Percentiles rank a stretch among this genome's conserved stretches.
Evolutionary conservation across 1,140 invertebrate genomes (phyloP).

Genomic region (Ips nitidus): DNA sequence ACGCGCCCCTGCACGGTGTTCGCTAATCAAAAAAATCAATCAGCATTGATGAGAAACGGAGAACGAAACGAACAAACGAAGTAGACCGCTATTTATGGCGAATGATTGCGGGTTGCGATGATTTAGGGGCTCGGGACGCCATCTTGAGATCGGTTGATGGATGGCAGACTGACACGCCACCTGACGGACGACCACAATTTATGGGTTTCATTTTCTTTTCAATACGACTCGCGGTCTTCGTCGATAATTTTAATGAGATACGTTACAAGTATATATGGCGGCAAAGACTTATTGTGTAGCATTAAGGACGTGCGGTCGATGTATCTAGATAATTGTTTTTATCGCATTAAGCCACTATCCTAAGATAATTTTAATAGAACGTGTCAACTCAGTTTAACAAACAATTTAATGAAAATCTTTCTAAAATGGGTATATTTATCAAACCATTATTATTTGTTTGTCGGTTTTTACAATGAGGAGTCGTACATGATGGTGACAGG

Average conservation of each 20-base stretch:
- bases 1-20: constrained; percentile 28
- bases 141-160: constrained; percentile 46
- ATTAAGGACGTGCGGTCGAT: too few species aligned
- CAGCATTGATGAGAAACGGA: constrained; percentile 37
- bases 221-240: background rate
- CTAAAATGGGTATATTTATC: too few species aligned
- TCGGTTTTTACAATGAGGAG: too few species aligned
- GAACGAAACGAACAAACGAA: constrained; percentile 30
- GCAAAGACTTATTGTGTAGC: background rate
- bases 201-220: constrained; percentile 28
- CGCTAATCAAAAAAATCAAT: constrained; percentile 40
- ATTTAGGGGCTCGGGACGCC: constrained; percentile 46
- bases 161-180: constrained; percentile 47
- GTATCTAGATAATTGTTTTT: too few species aligned
- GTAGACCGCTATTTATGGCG: constrained; percentile 47
- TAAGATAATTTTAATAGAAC: too few species aligned
- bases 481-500: too few species aligned
- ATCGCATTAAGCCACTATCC: too few species aligned
- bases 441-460: too few species aligned
- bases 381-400: too few species aligned
- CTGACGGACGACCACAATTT: constrained; percentile 42
- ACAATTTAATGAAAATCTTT: too few species aligned
- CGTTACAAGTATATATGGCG: background rate
- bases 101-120: constrained; percentile 49
- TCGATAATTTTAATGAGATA: constrained; percentile 15